Percentiles rank a stretch among this genome's conserved stretches.
Conservation (phyloP, 2,113 vertebrate genomes). For the Vireo altiloquus region DNA sequence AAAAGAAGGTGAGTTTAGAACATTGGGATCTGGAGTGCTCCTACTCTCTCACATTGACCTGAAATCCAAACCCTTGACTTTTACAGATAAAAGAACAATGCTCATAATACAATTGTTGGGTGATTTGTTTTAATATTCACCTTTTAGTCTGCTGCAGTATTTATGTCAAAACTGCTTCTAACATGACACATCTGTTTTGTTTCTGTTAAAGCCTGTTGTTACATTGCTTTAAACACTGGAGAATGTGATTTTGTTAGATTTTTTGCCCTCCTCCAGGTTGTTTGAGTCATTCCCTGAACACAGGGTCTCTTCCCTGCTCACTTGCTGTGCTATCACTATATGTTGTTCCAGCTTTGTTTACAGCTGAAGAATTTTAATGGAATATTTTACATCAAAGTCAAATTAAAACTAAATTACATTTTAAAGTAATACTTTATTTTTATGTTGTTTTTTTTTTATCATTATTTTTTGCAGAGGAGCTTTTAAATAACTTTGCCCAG, state of each 20-base stretch:
- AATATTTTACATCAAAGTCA: background rate
- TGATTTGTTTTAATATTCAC: background rate
- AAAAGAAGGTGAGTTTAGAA: background rate
- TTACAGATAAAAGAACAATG: background rate
- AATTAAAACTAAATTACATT: background rate
- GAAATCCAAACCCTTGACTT: background rate
- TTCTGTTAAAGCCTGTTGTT: background rate
- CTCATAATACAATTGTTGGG: background rate
- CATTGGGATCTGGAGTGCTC: background rate
- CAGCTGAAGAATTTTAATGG: background rate
- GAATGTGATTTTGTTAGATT: background rate
- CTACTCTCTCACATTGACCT: background rate
- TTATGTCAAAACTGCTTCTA: background rate
- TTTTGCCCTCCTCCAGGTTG: background rate
- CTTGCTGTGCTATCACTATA: background rate
- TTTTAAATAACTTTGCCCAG: constrained; percentile 98
- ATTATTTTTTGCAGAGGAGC: constrained; percentile 86
- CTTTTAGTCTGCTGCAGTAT: background rate
- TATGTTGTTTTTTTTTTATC: constrained; percentile 22
- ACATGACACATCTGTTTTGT: background rate
- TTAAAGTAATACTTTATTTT: background rate
- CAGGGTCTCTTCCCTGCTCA: background rate
- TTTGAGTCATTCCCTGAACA: background rate
- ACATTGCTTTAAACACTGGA: background rate
- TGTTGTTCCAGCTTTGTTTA: background rate